Conservation (phyloP, 2,797 vertebrate species). For the Centroberyx gerrardi region DNA sequence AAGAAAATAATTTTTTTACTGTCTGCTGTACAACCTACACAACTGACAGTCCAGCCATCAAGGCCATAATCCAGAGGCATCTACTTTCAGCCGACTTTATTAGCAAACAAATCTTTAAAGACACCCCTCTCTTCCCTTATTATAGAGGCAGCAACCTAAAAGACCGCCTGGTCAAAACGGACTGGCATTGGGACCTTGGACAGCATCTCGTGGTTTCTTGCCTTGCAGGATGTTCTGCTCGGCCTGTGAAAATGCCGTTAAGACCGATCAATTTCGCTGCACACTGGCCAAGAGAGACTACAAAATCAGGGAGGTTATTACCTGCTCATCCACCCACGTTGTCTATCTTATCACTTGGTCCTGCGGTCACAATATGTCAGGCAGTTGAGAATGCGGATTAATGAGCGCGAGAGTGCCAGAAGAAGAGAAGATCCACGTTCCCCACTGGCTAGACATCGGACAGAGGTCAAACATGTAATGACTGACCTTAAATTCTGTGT, state of each 20-base stretch:
- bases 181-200: no score
- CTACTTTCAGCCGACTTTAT: no score
- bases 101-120: no score
- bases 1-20: no score
- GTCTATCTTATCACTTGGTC: conserved; percentile 18
- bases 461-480: conserved; percentile 68
- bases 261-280: conserved; percentile 64
- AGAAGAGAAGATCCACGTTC: conserved; percentile 20
- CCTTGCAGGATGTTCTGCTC: conserved; percentile 14
- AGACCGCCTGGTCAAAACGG: no score
- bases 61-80: no score
- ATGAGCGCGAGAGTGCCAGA: conserved; percentile 55
- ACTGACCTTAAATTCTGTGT: conserved; percentile 48
- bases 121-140: no score
- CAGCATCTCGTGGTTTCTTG: background rate
- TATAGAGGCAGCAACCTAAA: no score
- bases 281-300: conserved; percentile 30
- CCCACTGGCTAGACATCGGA: conserved; percentile 10
- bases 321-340: conserved; percentile 54
- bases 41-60: no score
- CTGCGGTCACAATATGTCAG: conserved; percentile 16
- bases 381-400: conserved; percentile 71
- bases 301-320: conserved; percentile 52
- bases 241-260: conserved; percentile 61
- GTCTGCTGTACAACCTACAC: no score